Evolutionary conservation across 1,140 invertebrate genomes (phyloP).

Genomic region (Alviniconcha marisindica): DNA sequence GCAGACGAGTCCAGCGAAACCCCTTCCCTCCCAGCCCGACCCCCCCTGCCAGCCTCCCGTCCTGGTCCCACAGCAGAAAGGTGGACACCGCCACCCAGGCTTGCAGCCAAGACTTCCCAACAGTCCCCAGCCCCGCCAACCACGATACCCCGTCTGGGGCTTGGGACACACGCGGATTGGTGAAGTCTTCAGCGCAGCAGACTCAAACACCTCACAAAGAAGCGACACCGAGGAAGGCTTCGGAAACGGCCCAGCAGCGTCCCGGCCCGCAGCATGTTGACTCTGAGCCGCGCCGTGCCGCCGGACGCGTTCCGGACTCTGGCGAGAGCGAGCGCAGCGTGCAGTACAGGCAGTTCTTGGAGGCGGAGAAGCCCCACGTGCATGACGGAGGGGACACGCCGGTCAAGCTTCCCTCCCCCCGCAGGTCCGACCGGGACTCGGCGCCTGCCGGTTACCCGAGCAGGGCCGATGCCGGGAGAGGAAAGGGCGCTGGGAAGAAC

Average conservation of each 20-base stretch:
- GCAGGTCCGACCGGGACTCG: too few relatives aligned
- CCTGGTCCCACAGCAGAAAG: neutral
- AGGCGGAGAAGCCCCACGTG: slow-evolving; percentile 30
- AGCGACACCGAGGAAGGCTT: neutral
- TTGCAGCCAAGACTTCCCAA: neutral
- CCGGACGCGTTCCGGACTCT: too few relatives aligned
- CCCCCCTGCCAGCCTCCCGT: neutral
- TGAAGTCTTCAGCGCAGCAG: neutral
- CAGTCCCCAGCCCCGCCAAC: neutral
- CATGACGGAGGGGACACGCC: slow-evolving; percentile 32
- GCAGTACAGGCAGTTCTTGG: slow-evolving; percentile 32
- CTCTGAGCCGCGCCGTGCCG: neutral
- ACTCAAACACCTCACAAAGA: neutral
- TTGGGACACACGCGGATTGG: too few relatives aligned
- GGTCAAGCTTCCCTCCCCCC: too few relatives aligned
- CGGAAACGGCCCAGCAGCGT: neutral
- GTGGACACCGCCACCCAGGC: neutral
- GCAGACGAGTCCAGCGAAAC: neutral
- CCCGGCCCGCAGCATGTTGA: too few relatives aligned
- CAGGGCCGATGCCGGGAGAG: too few relatives aligned
- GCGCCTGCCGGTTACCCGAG: too few relatives aligned
- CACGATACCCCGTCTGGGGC: too few relatives aligned
- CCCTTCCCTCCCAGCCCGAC: neutral
- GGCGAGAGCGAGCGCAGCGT: too few relatives aligned
- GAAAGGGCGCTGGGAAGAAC: too few relatives aligned